A percentile compares a stretch with the other conserved stretches of the same genome.
These are phyloP conservation scores for Rhinopomastus cyanomelas DNA, from an alignment of 2,113 vertebrate genomes.

Conservation along the genomic window DNA sequence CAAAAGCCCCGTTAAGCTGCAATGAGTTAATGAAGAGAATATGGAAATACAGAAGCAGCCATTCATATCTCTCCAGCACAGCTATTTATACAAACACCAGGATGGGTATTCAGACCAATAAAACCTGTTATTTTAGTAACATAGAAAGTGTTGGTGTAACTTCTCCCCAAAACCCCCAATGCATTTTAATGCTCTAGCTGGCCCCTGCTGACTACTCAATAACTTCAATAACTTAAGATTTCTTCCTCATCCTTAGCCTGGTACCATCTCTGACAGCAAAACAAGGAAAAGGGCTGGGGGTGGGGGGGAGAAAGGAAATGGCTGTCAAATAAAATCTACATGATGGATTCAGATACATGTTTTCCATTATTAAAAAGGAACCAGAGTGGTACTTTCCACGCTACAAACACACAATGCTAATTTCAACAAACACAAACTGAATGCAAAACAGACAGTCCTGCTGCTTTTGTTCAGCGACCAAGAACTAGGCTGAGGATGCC, in stretches of 20 bases:
- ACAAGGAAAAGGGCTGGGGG: neutral
- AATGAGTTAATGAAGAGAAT: neutral
- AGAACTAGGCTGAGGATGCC: neutral
- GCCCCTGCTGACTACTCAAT: neutral
- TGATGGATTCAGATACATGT: neutral
- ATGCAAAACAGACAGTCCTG: neutral
- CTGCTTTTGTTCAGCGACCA: neutral
- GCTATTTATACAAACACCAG: slow-evolving; percentile 1
- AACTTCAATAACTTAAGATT: neutral
- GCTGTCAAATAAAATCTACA: slow-evolving; percentile 17
- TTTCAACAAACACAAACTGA: neutral
- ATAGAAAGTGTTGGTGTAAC: neutral
- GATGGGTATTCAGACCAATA: neutral
- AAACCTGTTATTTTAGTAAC: slow-evolving; percentile 30
- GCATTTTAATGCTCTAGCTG: slow-evolving; percentile 28
- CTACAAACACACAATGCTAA: neutral
- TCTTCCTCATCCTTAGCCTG: neutral
- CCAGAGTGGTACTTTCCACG: neutral
- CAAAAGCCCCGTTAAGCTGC: neutral
- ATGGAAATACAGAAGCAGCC: neutral
- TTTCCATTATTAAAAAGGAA: slow-evolving; percentile 12
- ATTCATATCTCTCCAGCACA: neutral
- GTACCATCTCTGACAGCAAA: neutral
- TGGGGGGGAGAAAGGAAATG: neutral
- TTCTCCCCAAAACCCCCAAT: too few relatives aligned